These are phyloP conservation scores for Mylabris phalerata DNA, from an alignment of 1,140 invertebrate genomes.

Conservation along the genomic window DNA sequence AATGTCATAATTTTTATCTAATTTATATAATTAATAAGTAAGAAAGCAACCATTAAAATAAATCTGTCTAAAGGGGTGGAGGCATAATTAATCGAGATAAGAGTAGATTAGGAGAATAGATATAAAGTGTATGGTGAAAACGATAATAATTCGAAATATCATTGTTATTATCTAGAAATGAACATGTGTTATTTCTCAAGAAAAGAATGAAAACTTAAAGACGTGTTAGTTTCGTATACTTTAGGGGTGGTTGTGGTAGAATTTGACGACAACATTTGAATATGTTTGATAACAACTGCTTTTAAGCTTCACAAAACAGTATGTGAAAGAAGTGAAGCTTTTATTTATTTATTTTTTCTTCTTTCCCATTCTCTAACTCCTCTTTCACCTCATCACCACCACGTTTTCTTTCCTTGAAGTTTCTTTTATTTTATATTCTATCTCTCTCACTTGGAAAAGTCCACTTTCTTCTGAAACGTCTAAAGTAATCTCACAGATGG, in stretches of 20 bases:
- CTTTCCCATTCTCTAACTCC: conserved; percentile 17
- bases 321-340: conserved; percentile 30
- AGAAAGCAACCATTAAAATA: conserved; percentile 17
- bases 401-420: neutral
- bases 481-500: conserved; percentile 44
- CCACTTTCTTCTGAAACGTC: conserved; percentile 41
- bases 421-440: conserved; percentile 28
- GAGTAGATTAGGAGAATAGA: too few relatives aligned
- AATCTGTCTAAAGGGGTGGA: neutral
- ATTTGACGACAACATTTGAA: conserved; percentile 24
- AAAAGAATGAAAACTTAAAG: too few relatives aligned
- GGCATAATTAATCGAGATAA: too few relatives aligned
- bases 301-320: conserved; percentile 29
- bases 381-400: neutral
- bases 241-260: neutral
- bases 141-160: conserved; percentile 21
- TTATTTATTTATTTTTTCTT: conserved; percentile 27
- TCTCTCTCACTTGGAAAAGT: conserved; percentile 29
- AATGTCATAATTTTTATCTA: too few relatives aligned
- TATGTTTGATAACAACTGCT: conserved; percentile 34
- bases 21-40: neutral
- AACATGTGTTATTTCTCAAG: too few relatives aligned
- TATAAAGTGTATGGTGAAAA: neutral
- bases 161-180: too few relatives aligned
- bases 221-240: too few relatives aligned